Evolutionary conservation across 2,888 invertebrate genomes (phyloP), one percentile per base, ranked within the genome.

Genomic region (Nebria brevicollis): DNA sequence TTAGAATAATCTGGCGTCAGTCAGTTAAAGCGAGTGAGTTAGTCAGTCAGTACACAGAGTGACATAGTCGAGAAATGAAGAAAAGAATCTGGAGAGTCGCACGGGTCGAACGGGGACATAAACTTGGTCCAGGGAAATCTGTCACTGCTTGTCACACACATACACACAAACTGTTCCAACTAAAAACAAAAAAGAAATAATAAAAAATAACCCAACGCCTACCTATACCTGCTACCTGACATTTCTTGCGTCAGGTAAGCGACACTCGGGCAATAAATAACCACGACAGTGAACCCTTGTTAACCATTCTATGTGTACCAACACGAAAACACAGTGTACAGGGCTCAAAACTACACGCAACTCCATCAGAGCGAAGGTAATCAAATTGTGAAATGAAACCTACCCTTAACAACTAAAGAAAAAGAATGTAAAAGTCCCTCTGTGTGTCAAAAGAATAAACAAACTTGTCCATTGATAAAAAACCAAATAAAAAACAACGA

Each of bases 261-360:
- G 34, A 81, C 77, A 66, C 81, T 86, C 85, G 87, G 85, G 86
- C 87, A 86, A 89, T 89, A 89, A 89, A 89, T 89, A 87, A 89
- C 88, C 83, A 85, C 87, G 89, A 88, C 88, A 88, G 87, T 87
- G 73, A 87, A 88, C 88, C 89, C 88, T 88, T 89, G 88, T 89
- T 88, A 88, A 81, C 43, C 73, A 86, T 85, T 85, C 84, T 84
- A 84, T 84, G 85, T 85, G 85, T 86, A 84, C 86, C 87, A 88
- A 86, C 87, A 88, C 87, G 86, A 87, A 88, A 88, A 87, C 87
- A 85, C 87, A 86, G 85, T 82, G 82, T 81, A 72, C 75, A 72
- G 75, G 82, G 83, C 73, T 26, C 41, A 72, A 11, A 20, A 20
- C 41, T 65, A 34, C 54, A 43, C 70, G 15, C 66, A 42, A 68